These are phyloP conservation scores for Zootermopsis nevadensis DNA, from an alignment of 2,888 invertebrate genomes.

Conservation along the genomic window DNA sequence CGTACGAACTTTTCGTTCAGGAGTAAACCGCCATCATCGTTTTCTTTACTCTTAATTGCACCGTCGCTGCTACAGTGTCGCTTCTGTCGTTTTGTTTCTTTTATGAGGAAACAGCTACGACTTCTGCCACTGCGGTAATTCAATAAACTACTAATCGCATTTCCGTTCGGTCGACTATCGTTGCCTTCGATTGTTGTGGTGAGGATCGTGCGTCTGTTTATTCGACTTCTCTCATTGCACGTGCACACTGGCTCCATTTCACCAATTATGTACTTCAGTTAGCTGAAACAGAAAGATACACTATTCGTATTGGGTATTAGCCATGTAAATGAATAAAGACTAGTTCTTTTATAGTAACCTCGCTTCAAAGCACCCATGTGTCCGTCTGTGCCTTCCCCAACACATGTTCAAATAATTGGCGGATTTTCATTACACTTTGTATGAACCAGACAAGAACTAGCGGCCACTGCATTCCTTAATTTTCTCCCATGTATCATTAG, in stretches of 20 bases:
- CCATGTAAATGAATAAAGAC: no score
- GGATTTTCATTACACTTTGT: no score
- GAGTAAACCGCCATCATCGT: slow-evolving; percentile 23
- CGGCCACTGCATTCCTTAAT: no score
- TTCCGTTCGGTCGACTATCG: slow-evolving; percentile 45
- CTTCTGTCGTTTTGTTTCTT: not conserved
- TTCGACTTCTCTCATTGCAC: slow-evolving; percentile 27
- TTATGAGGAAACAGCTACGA: slow-evolving; percentile 40
- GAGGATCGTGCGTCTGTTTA: not conserved
- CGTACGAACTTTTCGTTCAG: not conserved
- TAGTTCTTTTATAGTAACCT: no score
- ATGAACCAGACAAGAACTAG: no score
- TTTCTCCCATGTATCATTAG: no score
- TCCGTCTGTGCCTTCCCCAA: no score
- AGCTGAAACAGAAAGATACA: not conserved
- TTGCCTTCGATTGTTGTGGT: slow-evolving; percentile 1
- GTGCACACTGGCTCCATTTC: slow-evolving; percentile 42
- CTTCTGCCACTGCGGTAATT: slow-evolving; percentile 24
- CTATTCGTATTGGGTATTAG: no score
- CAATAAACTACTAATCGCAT: slow-evolving; percentile 35
- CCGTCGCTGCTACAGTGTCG: slow-evolving; percentile 36
- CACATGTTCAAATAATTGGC: no score
- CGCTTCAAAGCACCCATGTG: no score
- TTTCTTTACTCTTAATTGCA: not conserved
- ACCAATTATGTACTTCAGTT: not conserved